Evolutionary conservation across 2,113 vertebrate genomes (phyloP), one percentile per base, ranked within the genome.

Genomic region (Oncorhynchus masou): DNA sequence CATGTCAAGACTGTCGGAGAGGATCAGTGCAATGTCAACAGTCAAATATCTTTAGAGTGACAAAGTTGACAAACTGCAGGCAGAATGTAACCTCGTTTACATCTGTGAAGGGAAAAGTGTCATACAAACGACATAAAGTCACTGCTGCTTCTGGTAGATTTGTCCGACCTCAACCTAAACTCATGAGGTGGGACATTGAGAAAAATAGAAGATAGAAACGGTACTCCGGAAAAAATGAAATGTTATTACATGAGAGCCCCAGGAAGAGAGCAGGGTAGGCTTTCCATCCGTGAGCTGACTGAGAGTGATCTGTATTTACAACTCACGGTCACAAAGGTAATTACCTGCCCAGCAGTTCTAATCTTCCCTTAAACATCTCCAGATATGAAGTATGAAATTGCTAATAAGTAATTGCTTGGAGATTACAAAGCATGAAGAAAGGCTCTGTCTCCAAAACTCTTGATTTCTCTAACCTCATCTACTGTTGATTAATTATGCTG

Each of bases 401-500:
- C 16, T 87, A 86, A 90, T 86, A 83, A 80, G 85, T 87, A 87
- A 90, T 87, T 88, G 84, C 84, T 84, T 88, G 77, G 84, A 88
- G 81, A 85, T 81, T 86, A 84, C 74, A 83, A 79, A 65, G 15
- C 75, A 83, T 45, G 68, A 83, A 76, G 83, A 87, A 88, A 83
- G 70, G 54, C 73, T 27, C 68, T 6, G 84, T 87, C 79, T 87
- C 83, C 86, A 80, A 83, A 88, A 84, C 59, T 62, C n/a, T 22
- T 70, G 39, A 45, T n/a, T n/a, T 69, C 67, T 16, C 31, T 39
- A 2, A 20, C 34, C 19, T 69, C 34, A 69, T 69, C 67, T n/a
- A 20, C 34, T 69, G 15, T 39, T 34, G 15, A 16, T 48, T 5
- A 70, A 24, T 13, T 16, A n/a, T 39, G n/a, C 20, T 70, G 12